Evolutionary conservation across 2,888 invertebrate genomes (phyloP), one percentile per base, ranked within the genome.

Genomic region (Archaeoteleia sp.): DNA sequence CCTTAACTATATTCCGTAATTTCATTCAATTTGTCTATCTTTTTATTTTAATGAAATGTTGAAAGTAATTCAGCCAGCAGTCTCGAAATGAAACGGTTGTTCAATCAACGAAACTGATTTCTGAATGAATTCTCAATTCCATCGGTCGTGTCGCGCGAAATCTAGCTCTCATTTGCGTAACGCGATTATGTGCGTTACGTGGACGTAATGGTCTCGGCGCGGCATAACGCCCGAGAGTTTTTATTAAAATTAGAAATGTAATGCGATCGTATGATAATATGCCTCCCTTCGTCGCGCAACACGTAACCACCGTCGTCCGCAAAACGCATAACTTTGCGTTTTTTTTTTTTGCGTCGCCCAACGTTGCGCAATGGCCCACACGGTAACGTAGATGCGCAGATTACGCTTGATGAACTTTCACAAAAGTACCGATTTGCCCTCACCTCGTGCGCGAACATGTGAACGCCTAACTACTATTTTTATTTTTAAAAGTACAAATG

Each of bases 251-350:
- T 67, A 67, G 55, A 55, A 45, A 61, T 57, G 61, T 53, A 67
- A 57, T 13, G 57, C 57, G 61, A 67, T 67, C 53, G 39, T 46
- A 67, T 58, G 51, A 49, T 62, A 67, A 67, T 62, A 37, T 17
- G 29, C 13, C 37, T 15, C 13, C 13, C 32, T 20, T 62, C 13
- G 25, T 54, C 45, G 13, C 23, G 48, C 27, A 30, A 32, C 40
- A 29, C 48, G 53, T 53, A 45, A 57, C 51, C 37, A 12, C 5
- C 13, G 40, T 30, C 42, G 43, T 29, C 10, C 27, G 23, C 12
- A 32, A 27, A 10, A 29, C 29, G 23, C 27, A 2, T 13, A 25
- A 14, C 39, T 40, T 40, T n/a, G 34, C 13, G 49, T 29, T 49
- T 49, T 34, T 49, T 13, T 30, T 20, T 6, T 23, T 6, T 7